Percentiles rank a stretch among this genome's conserved stretches.
phyloP scores from a whole-genome alignment of 2,113 vertebrate species.

The Mohoua ochrocephala region DNA sequence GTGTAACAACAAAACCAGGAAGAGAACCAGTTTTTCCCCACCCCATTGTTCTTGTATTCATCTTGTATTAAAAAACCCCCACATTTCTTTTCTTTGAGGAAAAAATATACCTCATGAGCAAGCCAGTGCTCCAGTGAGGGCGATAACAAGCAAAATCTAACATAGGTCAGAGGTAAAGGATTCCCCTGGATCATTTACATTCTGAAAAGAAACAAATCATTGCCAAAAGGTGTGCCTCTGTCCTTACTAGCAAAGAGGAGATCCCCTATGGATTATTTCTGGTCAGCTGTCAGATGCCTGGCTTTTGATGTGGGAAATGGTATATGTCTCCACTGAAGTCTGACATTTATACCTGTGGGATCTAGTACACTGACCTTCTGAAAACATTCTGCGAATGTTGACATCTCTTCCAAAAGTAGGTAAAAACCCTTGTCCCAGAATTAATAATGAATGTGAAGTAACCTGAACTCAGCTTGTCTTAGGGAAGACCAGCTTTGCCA shows the following conservation, averaged over 20 bases:
- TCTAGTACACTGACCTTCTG: conserved; percentile 49
- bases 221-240: conserved; percentile 23
- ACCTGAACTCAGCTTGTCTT: conserved; percentile 74
- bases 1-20: neutral
- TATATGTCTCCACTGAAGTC: conserved; percentile 27
- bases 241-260: conserved; percentile 43
- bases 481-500: conserved; percentile 61
- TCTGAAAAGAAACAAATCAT: conserved; percentile 36
- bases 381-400: conserved; percentile 66
- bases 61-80: neutral
- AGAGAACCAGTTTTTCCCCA: neutral
- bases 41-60: neutral
- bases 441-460: conserved; percentile 66
- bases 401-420: conserved; percentile 63
- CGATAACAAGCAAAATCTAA: conserved; percentile 45
- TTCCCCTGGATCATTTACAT: conserved; percentile 40
- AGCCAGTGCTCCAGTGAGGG: neutral
- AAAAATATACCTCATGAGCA: neutral
- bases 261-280: conserved; percentile 57
- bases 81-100: neutral
- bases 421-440: conserved; percentile 62
- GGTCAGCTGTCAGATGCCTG: conserved; percentile 58
- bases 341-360: conserved; percentile 60
- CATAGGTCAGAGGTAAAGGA: conserved; percentile 21
- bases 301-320: conserved; percentile 61